Evolutionary conservation across 2,113 vertebrate genomes (phyloP).

Genomic region (Emydocephalus ijimae): DNA sequence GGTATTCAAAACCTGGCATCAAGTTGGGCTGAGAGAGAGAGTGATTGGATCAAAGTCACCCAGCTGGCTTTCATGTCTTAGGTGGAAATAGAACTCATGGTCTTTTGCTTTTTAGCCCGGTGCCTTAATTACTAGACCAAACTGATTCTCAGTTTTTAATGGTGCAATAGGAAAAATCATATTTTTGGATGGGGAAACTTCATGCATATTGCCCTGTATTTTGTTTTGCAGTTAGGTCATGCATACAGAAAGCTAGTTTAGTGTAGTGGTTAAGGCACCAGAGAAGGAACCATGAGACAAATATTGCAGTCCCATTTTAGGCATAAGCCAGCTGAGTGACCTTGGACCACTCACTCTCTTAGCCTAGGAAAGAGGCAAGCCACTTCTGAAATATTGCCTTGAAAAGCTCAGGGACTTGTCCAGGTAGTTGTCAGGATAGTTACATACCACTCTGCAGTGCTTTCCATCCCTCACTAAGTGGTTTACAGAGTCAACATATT

Average conservation of each 20-base stretch:
- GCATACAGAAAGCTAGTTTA: not conserved
- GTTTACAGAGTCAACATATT: no score
- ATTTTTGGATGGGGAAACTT: not conserved
- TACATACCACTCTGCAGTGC: not conserved
- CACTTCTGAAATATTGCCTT: not conserved
- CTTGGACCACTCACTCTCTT: not conserved
- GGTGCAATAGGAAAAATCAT: not conserved
- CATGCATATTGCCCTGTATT: not conserved
- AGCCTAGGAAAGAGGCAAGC: not conserved
- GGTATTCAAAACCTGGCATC: not conserved
- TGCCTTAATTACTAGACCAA: not conserved
- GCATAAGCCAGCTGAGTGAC: not conserved
- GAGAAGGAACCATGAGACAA: not conserved
- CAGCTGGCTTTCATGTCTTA: no score
- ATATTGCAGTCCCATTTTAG: not conserved
- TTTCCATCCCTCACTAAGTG: no score
- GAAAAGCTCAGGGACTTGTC: not conserved
- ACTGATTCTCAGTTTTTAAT: not conserved
- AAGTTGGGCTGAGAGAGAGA: no score
- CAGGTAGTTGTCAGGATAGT: not conserved
- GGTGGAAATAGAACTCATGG: not conserved
- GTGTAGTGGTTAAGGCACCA: not conserved
- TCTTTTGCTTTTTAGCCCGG: not conserved
- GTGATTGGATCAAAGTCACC: no score
- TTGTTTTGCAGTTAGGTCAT: not conserved